Conservation (phyloP, 2,797 vertebrate genomes). For the Neopelma chrysocephalum region DNA sequence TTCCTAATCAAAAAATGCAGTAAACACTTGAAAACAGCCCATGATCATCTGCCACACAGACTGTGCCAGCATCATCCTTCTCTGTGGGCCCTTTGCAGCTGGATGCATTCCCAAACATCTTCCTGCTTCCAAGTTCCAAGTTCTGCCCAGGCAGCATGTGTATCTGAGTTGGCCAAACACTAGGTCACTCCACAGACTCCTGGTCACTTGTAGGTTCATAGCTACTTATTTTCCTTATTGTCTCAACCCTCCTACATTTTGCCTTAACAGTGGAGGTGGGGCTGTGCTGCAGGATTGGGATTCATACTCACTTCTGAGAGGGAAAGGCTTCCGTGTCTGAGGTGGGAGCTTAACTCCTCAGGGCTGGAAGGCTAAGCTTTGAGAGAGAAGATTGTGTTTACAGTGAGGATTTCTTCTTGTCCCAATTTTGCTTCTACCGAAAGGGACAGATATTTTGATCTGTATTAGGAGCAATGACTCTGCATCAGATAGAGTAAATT, state of each 20-base stretch:
- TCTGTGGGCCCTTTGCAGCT: neutral
- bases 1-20: neutral
- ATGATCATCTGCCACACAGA: neutral
- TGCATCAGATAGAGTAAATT: neutral
- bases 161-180: neutral
- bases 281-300: neutral
- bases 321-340: neutral
- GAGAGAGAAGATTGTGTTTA: neutral
- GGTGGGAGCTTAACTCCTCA: neutral
- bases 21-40: neutral
- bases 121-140: neutral
- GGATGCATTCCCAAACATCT: neutral
- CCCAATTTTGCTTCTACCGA: neutral
- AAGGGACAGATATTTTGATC: neutral
- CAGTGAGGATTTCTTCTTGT: neutral
- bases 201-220: neutral
- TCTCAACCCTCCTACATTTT: neutral
- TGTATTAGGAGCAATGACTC: neutral
- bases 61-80: accelerated
- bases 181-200: neutral
- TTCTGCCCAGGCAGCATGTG: neutral
- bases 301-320: neutral
- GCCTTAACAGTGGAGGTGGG: neutral
- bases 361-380: neutral
- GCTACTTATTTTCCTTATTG: neutral